Base-by-base conservation (phyloP, 2,113 vertebrate species). In the Anhinga rufa region DNA sequence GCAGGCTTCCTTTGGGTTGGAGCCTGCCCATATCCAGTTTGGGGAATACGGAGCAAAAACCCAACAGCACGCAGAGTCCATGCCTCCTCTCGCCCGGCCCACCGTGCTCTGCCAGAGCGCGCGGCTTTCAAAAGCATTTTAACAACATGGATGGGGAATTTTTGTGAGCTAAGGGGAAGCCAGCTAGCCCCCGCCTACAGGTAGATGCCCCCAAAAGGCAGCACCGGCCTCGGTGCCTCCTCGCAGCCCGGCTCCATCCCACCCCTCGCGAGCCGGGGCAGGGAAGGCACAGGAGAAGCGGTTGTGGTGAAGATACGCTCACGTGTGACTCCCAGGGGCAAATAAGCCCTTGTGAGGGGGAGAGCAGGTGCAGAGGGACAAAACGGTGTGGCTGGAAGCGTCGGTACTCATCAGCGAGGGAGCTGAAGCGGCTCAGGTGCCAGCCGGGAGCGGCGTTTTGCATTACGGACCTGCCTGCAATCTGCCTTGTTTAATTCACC, bases 281-380 rank as follows among this genome's bases (percentile, higher is more conserved):
- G 82, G 49, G 49, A 21, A 14, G 36, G 57, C 69, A 6, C 17
- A 0, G 31, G 17, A 18, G n/a, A 48, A 24, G 3, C 2, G 1
- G 61, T n/a, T 9, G 48, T 7, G 0, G 26, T 4, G 65, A 7
- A 7, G 25, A 14, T 5, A 18, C 5, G 42, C 36, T 60, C 38
- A 4, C 2, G 0, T 3, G 13, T 3, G 3, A 22, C 14, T 46
- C 17, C 51, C 28, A 14, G 17, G 17, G 28, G 19, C 4, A 38
- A 75, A 36, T 8, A 29, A 60, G 8, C 9, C 26, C 5, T 1
- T 1, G 29, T 5, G 8, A 12, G 5, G 17, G 36, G 21, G 40
- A 32, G 40, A 69, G 15, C 15, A 8, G 12, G 19, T 9, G 9
- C 5, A 14, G 19, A 32, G 57, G 48, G 25, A 71, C 44, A 68